Percentiles rank a stretch among this genome's conserved stretches.
These are phyloP conservation scores for Folsomia candida DNA, from an alignment of 2,888 invertebrate species.

Conservation along the genomic window DNA sequence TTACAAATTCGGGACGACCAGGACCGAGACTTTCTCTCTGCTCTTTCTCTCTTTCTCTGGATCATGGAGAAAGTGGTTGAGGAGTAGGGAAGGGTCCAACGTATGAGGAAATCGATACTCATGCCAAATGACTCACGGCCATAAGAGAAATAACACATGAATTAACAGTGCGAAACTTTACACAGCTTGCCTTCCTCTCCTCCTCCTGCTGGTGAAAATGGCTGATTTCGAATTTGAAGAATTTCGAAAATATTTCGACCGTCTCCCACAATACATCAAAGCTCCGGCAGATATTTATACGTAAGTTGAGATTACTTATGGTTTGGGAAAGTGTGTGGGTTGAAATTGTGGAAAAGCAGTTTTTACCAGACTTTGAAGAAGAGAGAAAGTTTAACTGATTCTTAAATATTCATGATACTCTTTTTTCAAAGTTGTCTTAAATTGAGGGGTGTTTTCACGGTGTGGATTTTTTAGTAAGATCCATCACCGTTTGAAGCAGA, in stretches of 20 bases:
- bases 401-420: no score
- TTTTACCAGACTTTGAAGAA: not conserved
- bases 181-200: slow-evolving; percentile 17
- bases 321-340: not conserved
- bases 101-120: slow-evolving; percentile 54
- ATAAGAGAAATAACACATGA: not conserved
- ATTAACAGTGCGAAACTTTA: not conserved
- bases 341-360: not conserved
- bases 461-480: no score
- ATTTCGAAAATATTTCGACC: slow-evolving; percentile 81
- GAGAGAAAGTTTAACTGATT: no score
- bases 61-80: not conserved
- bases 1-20: not conserved
- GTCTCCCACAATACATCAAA: slow-evolving; percentile 73
- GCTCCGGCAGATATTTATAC: slow-evolving; percentile 81
- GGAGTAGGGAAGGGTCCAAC: not conserved
- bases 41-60: not conserved
- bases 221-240: slow-evolving; percentile 92
- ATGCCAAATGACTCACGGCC: slow-evolving; percentile 7
- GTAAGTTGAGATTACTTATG: slow-evolving; percentile 62
- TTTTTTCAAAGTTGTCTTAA: no score
- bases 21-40: not conserved
- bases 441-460: no score
- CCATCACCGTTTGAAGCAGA: no score
- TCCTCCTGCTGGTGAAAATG: slow-evolving; percentile 59